Conservation (phyloP, 2,113 vertebrate species). For the Dolichotis patagonum region DNA sequence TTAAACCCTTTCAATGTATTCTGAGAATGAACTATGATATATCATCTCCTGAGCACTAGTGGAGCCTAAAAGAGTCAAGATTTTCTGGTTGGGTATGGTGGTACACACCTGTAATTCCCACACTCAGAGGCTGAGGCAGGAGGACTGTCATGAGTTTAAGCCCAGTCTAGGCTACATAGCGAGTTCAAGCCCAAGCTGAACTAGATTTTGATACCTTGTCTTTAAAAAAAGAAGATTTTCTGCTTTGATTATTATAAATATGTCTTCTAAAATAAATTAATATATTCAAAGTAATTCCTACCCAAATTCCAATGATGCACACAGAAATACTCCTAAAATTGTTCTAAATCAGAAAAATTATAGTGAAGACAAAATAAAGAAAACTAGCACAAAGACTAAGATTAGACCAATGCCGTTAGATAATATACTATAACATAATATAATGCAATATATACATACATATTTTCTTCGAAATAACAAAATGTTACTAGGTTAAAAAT, state of each 20-base stretch:
- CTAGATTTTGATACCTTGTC: neutral
- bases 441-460: neutral
- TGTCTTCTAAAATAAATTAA: constrained; percentile 41
- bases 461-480: neutral
- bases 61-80: neutral
- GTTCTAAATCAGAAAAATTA: constrained; percentile 16
- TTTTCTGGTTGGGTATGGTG: neutral
- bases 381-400: constrained; percentile 3
- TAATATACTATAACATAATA: neutral
- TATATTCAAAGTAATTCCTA: constrained; percentile 31
- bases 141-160: neutral
- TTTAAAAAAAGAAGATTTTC: neutral
- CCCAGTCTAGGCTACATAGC: neutral
- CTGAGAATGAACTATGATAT: neutral
- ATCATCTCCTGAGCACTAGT: neutral
- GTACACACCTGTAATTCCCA: neutral
- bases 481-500: neutral
- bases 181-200: neutral
- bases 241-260: constrained; percentile 23
- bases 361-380: neutral
- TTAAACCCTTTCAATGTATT: neutral
- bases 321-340: neutral
- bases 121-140: neutral
- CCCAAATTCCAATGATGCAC: neutral
- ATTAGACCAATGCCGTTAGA: neutral